A percentile compares a stretch with the other conserved stretches of the same genome.
Evolutionary conservation across 1,140 invertebrate genomes (phyloP).

Genomic region (Sweltsa coloradensis): DNA sequence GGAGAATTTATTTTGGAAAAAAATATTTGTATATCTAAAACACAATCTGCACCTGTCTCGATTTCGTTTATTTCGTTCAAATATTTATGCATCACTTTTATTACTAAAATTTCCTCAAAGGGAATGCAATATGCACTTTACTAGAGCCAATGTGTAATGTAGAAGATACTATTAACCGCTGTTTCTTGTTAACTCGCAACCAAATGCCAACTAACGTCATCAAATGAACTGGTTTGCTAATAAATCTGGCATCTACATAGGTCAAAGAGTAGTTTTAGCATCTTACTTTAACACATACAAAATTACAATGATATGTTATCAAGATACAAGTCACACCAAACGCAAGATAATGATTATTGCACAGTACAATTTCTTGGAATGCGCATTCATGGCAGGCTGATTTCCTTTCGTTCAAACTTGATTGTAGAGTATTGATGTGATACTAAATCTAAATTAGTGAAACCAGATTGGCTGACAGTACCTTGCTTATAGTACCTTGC

Average conservation of each 20-base stretch:
- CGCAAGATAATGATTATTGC: slow-evolving; percentile 15
- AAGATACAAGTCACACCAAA: slow-evolving; percentile 18
- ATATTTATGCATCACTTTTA: slow-evolving; percentile 8
- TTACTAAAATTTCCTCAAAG: slow-evolving; percentile 12
- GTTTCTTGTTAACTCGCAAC: too few species aligned
- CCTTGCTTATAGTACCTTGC: too few species aligned
- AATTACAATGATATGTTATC: slow-evolving; percentile 18
- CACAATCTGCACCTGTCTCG: slow-evolving; percentile 12
- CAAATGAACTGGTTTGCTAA: too few species aligned
- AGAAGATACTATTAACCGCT: slow-evolving; percentile 14
- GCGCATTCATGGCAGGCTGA: too few species aligned
- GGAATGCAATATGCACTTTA: slow-evolving; percentile 15
- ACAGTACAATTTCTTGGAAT: too few species aligned
- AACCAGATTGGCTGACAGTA: too few species aligned
- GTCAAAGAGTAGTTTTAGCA: slow-evolving; percentile 10
- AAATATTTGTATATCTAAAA: slow-evolving; percentile 9
- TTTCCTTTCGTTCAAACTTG: too few species aligned
- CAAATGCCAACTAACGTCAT: too few species aligned
- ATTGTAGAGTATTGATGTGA: too few species aligned
- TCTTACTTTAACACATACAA: slow-evolving; percentile 15
- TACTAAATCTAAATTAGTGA: too few species aligned
- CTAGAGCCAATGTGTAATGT: slow-evolving; percentile 9
- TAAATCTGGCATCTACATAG: too few species aligned
- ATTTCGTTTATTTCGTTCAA: background rate
- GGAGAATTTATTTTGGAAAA: slow-evolving; percentile 6